Conservation (phyloP, 2,113 vertebrate genomes). For the Gadus macrocephalus region DNA sequence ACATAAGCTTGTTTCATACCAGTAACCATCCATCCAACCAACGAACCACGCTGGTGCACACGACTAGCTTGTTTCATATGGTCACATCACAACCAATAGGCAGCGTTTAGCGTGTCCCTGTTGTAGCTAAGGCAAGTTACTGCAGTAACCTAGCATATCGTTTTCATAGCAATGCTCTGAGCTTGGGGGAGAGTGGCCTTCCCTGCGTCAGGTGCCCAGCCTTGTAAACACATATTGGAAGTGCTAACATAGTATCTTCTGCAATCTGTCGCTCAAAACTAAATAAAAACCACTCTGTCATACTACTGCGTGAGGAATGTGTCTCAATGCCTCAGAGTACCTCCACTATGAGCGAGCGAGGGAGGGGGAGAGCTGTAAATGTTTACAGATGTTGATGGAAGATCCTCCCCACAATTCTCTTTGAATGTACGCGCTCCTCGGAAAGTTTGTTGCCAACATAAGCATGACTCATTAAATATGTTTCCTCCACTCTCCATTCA, state of each 20-base stretch:
- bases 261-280: conserved; percentile 31
- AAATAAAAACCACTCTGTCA: conserved; percentile 67
- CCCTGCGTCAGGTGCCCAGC: conserved; percentile 34
- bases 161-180: conserved; percentile 24
- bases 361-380: conserved; percentile 52
- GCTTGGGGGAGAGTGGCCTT: conserved; percentile 20
- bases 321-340: conserved; percentile 65
- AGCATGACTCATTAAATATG: conserved; percentile 34
- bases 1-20: no score
- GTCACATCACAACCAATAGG: no score
- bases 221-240: conserved; percentile 60
- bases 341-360: conserved; percentile 3
- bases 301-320: conserved; percentile 70
- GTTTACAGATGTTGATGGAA: conserved; percentile 74
- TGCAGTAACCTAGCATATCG: conserved; percentile 1
- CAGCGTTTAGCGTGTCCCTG: no score
- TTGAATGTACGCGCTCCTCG: conserved; percentile 56
- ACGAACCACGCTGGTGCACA: no score
- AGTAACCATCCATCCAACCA: no score
- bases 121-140: no score
- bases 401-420: conserved; percentile 61
- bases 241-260: conserved; percentile 60
- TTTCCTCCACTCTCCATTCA: conserved; percentile 55
- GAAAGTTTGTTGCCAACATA: conserved; percentile 57
- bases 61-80: no score